A percentile compares a stretch with the other conserved stretches of the same genome.
Evolutionary conservation across 2,888 invertebrate species (phyloP).

Genomic region (Bellardia pandia): DNA sequence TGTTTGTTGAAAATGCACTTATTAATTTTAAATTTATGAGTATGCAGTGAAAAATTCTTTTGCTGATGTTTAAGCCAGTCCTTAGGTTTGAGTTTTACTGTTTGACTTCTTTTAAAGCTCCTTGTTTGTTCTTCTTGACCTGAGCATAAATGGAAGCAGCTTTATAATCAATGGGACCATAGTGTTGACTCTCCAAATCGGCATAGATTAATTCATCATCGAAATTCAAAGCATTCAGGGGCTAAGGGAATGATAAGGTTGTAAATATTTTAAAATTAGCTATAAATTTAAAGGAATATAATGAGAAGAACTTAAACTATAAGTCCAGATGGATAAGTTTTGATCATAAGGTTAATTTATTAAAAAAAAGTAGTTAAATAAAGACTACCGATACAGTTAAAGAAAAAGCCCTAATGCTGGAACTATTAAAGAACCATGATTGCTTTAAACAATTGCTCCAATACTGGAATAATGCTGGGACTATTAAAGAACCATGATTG

Average conservation of each 20-base stretch:
- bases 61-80: neutral
- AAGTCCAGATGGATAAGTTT: neutral
- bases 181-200: slow-evolving; percentile 94
- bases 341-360: no score
- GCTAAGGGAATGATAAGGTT: slow-evolving; percentile 85
- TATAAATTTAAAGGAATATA: neutral
- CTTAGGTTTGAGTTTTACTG: slow-evolving; percentile 58
- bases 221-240: slow-evolving; percentile 88
- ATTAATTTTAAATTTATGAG: neutral
- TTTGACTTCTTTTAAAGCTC: slow-evolving; percentile 81
- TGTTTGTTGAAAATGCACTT: slow-evolving; percentile 59
- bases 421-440: no score
- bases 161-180: slow-evolving; percentile 96
- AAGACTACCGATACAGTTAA: no score
- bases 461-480: no score
- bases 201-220: slow-evolving; percentile 92
- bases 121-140: slow-evolving; percentile 86
- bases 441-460: no score
- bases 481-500: no score
- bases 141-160: slow-evolving; percentile 93
- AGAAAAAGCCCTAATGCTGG: no score
- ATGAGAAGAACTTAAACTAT: neutral
- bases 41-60: neutral
- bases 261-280: neutral
- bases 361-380: neutral